Evolutionary conservation across 2,888 invertebrate genomes (phyloP), one percentile per base, ranked within the genome.

Genomic region (Penaeus monodon): DNA sequence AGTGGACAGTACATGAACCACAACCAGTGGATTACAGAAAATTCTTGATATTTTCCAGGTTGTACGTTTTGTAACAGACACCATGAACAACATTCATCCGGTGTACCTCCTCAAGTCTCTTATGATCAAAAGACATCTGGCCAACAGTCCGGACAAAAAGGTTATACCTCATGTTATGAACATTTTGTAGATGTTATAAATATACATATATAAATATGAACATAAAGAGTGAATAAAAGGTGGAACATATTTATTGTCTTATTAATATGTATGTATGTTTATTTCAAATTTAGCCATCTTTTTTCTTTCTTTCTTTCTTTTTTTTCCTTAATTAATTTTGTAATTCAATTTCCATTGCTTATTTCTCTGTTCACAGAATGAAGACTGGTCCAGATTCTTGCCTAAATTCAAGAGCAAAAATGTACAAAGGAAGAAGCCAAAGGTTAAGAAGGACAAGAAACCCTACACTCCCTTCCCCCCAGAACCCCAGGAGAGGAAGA

Each of bases 81-180:
- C 98, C 0, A 99, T 99, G 99, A 97, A 97, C 92, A 99, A 99
- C 92, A 95, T 99, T 85, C 99, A 99, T 93, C 99, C 99, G 1
- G 97, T 99, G 92, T 99, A 99, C 92, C 99, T 98, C 91, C 98
- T 99, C 88, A 97, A 99, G 93, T 96, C 97, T 3, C 93, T 99
- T 81, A 99, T 99, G 99, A 98, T 99, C 81, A 99, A 99, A 92
- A 94, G 96, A 91, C 99, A 99, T 93, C 93, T 99, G 85, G 96
- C 96, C 91, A 98, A 98, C 93, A 97, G 99, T 93, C 96, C 98
- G 0, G 95, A 95, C 91, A 92, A 99, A 84, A 96, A 96, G 83
- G 88, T 88, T 4, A 70, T 38, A 33, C n/a, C 65, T 33, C 80
- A 65, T 65, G 12, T 64, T 64, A 63, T 65, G 64, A 8, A 22